Percentiles rank a stretch among this genome's conserved stretches.
phyloP scores from a whole-genome alignment of 2,797 vertebrate species.

The Rousettus madagascariensis region DNA sequence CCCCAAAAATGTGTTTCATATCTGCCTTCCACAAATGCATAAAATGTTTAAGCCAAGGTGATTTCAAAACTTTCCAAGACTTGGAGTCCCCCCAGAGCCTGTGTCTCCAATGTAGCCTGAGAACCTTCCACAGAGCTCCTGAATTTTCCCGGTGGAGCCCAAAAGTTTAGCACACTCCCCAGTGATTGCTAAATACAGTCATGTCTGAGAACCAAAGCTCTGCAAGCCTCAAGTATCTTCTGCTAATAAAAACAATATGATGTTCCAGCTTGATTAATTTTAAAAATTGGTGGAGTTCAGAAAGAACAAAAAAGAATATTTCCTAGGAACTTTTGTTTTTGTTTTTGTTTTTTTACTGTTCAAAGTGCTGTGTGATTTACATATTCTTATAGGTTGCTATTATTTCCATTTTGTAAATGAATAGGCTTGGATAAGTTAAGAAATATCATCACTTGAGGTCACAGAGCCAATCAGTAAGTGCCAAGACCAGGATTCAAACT shows the following conservation, averaged over 20 bases:
- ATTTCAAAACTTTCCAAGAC: background rate
- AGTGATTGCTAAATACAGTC: background rate
- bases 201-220: background rate
- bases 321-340: background rate
- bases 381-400: background rate
- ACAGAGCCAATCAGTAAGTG: background rate
- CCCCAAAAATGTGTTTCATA: background rate
- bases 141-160: background rate
- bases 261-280: conserved; percentile 7
- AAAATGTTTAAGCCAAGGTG: background rate
- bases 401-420: background rate
- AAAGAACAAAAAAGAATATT: background rate
- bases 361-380: background rate
- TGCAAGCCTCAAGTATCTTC: background rate
- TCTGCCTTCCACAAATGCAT: background rate
- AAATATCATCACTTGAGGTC: background rate
- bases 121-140: background rate
- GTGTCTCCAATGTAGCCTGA: background rate
- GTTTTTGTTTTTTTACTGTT: background rate
- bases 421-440: background rate
- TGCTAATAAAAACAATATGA: background rate
- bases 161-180: background rate
- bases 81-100: background rate
- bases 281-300: background rate
- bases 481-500: background rate